Evolutionary conservation across 2,888 invertebrate genomes (phyloP).

Genomic region (Euproctis similis): DNA sequence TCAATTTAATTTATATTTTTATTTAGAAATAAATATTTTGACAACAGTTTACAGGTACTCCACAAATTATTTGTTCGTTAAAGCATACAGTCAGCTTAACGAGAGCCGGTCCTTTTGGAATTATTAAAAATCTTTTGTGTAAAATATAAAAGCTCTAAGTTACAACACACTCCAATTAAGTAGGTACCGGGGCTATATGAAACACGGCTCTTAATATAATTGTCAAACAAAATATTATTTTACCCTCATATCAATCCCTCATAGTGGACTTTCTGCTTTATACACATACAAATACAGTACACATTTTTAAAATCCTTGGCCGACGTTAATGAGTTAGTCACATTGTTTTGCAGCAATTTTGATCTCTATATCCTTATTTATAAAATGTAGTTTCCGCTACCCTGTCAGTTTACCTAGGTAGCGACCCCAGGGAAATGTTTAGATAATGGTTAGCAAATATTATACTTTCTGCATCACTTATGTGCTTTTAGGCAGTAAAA

Average conservation of each 20-base stretch:
- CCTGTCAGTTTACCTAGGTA: neutral
- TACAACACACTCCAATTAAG: neutral
- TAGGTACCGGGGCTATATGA: conserved; percentile 12
- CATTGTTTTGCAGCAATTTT: neutral
- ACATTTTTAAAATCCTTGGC: neutral
- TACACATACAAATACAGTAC: neutral
- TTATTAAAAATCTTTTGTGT: neutral
- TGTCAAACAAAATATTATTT: conserved; percentile 25
- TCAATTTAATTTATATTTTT: no score
- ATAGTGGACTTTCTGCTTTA: conserved; percentile 2
- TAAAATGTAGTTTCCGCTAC: neutral
- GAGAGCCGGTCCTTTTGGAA: neutral
- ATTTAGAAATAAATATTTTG: no score
- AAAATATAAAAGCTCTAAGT: neutral
- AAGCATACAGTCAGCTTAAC: neutral
- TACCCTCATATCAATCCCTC: conserved; percentile 6
- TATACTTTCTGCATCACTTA: no score
- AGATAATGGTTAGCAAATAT: neutral
- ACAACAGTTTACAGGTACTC: neutral
- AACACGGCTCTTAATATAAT: conserved; percentile 23
- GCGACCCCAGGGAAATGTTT: neutral
- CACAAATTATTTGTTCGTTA: neutral
- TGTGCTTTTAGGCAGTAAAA: no score
- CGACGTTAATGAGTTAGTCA: conserved; percentile 4
- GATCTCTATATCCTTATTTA: neutral